Evolutionary conservation across 2,113 vertebrate genomes (phyloP).

Genomic region (Delphinus delphis): DNA sequence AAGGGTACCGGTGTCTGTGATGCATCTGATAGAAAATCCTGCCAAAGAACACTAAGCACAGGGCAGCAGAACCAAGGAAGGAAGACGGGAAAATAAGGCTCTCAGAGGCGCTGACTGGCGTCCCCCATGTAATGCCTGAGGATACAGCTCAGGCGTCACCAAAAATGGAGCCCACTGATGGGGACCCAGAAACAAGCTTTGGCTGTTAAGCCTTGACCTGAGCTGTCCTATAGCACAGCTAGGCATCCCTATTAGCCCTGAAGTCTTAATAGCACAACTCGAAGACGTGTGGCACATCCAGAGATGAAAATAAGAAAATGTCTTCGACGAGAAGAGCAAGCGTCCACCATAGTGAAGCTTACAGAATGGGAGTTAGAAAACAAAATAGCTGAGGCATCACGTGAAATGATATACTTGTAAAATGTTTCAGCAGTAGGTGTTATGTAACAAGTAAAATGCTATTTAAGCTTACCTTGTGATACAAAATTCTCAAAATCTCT

Average conservation of each 20-base stretch:
- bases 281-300: not conserved
- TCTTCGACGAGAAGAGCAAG: not conserved
- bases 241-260: not conserved
- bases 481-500: not conserved
- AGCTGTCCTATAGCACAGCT: not conserved
- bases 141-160: not conserved
- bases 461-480: not conserved
- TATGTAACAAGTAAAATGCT: not conserved
- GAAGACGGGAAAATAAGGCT: not conserved
- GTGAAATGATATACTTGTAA: not conserved
- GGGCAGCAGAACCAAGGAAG: not conserved
- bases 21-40: not conserved
- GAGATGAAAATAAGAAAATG: not conserved
- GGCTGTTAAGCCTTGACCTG: not conserved
- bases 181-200: not conserved
- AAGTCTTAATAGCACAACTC: not conserved
- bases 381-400: not conserved
- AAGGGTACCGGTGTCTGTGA: not conserved
- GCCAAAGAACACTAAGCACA: not conserved
- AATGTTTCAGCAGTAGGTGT: not conserved
- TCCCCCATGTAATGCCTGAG: not conserved
- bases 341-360: not conserved
- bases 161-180: not conserved
- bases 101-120: too few species aligned
- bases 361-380: not conserved